Evolutionary conservation across 2,888 invertebrate genomes (phyloP), one percentile per base, ranked within the genome.

Genomic region (Eucriotettix oculatus): DNA sequence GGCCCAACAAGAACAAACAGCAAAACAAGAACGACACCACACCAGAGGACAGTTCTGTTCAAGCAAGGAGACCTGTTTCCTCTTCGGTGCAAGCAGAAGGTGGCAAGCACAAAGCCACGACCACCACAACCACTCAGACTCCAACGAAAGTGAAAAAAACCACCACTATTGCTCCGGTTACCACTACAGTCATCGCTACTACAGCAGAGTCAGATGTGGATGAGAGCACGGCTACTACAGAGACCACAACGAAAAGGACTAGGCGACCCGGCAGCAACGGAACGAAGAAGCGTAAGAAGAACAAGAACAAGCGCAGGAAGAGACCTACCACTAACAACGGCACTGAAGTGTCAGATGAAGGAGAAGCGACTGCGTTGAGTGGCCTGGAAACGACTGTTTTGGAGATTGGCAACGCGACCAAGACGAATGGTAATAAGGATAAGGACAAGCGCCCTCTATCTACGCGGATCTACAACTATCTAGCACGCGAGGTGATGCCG

Each of bases 401-500:
- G 7, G 29, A 29, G 29, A 7, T 7, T 7, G 17, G 14, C 55
- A 55, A 60, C 76, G 10, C 78, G 82, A 61, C 77, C 81, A 65
- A 79, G 82, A 2, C 82, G 80, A 67, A 81, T 79, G 0, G 67
- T 76, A 0, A 75, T 75, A 48, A 71, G 76, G 57, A 75, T 74
- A 1, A 72, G 67, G n/a, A 62, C 59, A 63, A 61, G 17, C 52
- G 59, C 11, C 84, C 86, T 1, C 78, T 87, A 0, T 79, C 84
- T 11, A 84, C 86, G 0, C 84, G 86, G 70, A 81, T 88, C 41
- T 88, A 87, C 68, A 87, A 86, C 67, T 88, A 86, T 67, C 73
- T 88, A 52, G 86, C 87, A 3, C 77, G 87, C 66, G 87, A 88
- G 87, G 84, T 88, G 0, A 87, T 88, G 84, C 87, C 88, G 0